Evolutionary conservation across 1,140 invertebrate genomes (phyloP).

Genomic region (Ooceraea biroi): DNA sequence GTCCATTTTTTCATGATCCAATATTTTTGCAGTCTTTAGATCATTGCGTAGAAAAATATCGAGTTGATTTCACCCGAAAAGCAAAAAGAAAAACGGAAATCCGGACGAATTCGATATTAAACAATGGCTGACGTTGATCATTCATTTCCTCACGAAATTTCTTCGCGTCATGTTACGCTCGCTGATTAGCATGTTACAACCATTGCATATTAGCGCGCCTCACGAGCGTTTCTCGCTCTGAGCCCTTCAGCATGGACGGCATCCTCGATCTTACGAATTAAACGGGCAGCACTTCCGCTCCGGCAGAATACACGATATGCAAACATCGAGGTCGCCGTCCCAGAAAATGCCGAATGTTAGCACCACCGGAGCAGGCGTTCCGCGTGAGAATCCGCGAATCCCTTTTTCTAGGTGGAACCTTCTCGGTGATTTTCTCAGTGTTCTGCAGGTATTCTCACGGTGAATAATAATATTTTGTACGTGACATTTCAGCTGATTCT

Average conservation of each 20-base stretch:
- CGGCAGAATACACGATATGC: constrained; percentile 21
- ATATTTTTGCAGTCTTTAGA: background rate
- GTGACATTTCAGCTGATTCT: background rate
- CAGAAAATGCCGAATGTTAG: constrained; percentile 53
- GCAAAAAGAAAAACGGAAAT: background rate
- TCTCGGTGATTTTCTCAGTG: constrained; percentile 27
- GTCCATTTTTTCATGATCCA: background rate
- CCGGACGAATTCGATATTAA: background rate
- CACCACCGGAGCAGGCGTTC: background rate
- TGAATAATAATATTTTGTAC: constrained; percentile 11
- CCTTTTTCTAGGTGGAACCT: constrained; percentile 47
- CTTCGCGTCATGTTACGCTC: constrained; percentile 36
- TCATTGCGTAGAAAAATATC: background rate
- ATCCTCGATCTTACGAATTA: background rate
- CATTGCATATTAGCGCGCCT: constrained; percentile 17
- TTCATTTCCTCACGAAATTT: background rate
- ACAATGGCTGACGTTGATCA: constrained; percentile 32
- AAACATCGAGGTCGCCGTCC: constrained; percentile 37
- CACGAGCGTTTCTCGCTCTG: background rate
- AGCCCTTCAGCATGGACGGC: background rate
- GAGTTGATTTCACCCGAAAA: background rate
- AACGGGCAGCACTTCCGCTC: constrained; percentile 32
- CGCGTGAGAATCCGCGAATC: constrained; percentile 50
- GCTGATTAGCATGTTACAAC: constrained; percentile 51
- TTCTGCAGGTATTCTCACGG: background rate